phyloP scores from a whole-genome alignment of 2,888 invertebrate species.

The Hirudinaria manillensis region DNA sequence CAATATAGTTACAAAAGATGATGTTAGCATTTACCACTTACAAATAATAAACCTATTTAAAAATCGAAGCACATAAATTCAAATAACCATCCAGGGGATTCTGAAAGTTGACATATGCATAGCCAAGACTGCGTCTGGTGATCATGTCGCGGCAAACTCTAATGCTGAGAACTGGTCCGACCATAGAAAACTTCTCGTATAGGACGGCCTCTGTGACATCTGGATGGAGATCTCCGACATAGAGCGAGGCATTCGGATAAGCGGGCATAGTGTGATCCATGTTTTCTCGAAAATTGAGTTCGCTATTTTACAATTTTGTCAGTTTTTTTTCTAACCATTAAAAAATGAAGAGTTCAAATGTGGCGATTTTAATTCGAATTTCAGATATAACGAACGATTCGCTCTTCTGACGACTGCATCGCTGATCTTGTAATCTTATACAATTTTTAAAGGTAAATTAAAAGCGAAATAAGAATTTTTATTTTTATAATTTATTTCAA shows the following conservation, averaged over 20 bases:
- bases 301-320: conserved; percentile 6
- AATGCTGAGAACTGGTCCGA: conserved; percentile 96
- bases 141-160: conserved; percentile 97
- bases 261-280: conserved; percentile 42
- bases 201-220: conserved; percentile 97
- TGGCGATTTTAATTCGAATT: conserved; percentile 16
- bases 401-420: conserved; percentile 21
- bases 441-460: conserved; percentile 23
- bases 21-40: too few species aligned
- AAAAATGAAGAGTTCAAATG: conserved; percentile 10
- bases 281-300: conserved; percentile 21
- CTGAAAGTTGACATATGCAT: conserved; percentile 99
- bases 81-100: conserved; percentile 94
- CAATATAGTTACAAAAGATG: too few species aligned
- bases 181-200: conserved; percentile 97
- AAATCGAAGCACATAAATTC: too few species aligned
- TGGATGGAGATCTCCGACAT: conserved; percentile 96
- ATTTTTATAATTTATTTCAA: conserved; percentile 25
- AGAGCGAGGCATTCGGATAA: conserved; percentile 72
- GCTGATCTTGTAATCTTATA: conserved; percentile 26
- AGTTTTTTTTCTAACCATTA: conserved; percentile 15
- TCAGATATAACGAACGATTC: neutral
- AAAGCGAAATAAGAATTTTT: conserved; percentile 25
- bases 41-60: too few species aligned
- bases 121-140: conserved; percentile 92